These are phyloP conservation scores for Phytoseiulus persimilis DNA, from an alignment of 2,888 invertebrate species.

Conservation along the genomic window DNA sequence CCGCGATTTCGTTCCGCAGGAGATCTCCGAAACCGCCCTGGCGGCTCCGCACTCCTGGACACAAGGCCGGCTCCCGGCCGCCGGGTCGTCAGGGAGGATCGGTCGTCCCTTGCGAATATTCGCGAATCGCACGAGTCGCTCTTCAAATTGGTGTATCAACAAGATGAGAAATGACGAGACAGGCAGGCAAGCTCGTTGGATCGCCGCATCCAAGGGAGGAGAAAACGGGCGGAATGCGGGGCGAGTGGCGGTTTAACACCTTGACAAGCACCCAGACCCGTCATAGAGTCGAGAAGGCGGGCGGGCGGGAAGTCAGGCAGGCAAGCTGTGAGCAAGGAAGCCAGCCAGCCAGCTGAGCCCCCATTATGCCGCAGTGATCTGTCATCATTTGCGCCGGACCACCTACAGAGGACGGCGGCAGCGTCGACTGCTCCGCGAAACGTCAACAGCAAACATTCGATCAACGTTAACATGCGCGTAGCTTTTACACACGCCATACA, in stretches of 20 bases:
- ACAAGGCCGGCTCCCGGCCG: too few species aligned
- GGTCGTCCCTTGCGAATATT: too few species aligned
- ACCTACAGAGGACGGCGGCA: neutral
- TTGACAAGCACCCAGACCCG: neutral
- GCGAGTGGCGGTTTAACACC: neutral
- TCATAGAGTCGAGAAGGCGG: too few species aligned
- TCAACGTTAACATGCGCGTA: constrained; percentile 5
- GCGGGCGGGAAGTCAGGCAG: too few species aligned
- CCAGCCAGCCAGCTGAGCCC: neutral
- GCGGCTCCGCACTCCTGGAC: too few species aligned
- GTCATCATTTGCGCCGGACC: neutral
- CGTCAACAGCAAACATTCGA: neutral
- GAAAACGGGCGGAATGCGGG: neutral
- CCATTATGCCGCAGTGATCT: neutral
- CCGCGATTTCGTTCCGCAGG: neutral
- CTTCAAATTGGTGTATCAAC: too few species aligned
- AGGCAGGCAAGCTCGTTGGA: neutral
- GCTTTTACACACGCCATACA: neutral
- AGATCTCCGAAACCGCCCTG: too few species aligned
- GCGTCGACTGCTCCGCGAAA: neutral
- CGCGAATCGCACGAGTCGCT: too few species aligned
- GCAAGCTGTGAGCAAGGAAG: neutral
- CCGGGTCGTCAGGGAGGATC: too few species aligned
- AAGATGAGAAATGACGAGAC: too few species aligned
- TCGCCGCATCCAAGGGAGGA: neutral